A percentile compares a stretch with the other conserved stretches of the same genome.
phyloP scores from a whole-genome alignment of 2,888 invertebrate genomes.

The Melanargia galathea region DNA sequence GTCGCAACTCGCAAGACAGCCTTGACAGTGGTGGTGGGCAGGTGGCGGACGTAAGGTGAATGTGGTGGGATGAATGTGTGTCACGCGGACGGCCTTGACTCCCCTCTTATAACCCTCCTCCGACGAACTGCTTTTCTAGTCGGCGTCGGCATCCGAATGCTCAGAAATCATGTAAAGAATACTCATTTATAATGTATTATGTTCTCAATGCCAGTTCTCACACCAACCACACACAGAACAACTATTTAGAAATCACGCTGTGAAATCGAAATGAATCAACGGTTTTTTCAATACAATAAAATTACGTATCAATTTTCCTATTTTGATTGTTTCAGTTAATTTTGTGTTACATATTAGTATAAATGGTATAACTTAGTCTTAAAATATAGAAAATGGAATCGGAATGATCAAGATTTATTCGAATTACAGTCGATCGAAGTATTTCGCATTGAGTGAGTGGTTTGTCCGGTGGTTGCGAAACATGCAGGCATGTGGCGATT shows the following conservation, averaged over 20 bases:
- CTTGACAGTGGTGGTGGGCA: constrained; percentile 75
- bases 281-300: neutral
- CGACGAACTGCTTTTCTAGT: constrained; percentile 52
- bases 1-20: constrained; percentile 77
- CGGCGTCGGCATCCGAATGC: constrained; percentile 45
- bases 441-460: constrained; percentile 74
- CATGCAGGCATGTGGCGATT: constrained; percentile 70
- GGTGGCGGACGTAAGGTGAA: constrained; percentile 76
- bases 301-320: neutral
- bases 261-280: constrained; percentile 7
- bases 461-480: constrained; percentile 73
- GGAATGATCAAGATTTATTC: constrained; percentile 51
- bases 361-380: neutral
- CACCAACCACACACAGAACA: too few species aligned
- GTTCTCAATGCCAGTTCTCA: constrained; percentile 16
- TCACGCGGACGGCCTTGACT: constrained; percentile 75
- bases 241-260: constrained; percentile 21
- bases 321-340: neutral
- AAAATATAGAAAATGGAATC: constrained; percentile 22
- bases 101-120: constrained; percentile 63
- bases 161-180: constrained; percentile 24
- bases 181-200: constrained; percentile 20
- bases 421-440: constrained; percentile 60
- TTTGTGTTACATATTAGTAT: neutral
- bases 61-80: constrained; percentile 77